A percentile compares a stretch with the other conserved stretches of the same genome.
These are phyloP conservation scores for Macropus fuliginosus DNA, from an alignment of 2,797 vertebrate genomes.

Conservation along the genomic window DNA sequence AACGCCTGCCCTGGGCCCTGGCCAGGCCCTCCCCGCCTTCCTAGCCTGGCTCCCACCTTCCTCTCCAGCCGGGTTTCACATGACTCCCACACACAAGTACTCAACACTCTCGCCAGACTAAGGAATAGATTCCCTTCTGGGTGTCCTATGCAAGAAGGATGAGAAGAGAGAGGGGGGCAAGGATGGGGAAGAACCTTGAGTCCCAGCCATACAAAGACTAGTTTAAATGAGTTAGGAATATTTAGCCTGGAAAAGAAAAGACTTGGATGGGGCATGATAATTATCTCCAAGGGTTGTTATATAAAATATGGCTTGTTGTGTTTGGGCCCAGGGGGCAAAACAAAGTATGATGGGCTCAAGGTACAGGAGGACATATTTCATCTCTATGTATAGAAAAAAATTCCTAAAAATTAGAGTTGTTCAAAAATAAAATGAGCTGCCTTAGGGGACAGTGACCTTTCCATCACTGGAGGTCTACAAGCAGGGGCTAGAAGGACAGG, in stretches of 20 bases:
- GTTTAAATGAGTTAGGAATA: background rate
- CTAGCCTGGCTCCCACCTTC: background rate
- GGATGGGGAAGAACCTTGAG: background rate
- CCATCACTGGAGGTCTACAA: background rate
- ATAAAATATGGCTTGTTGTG: background rate
- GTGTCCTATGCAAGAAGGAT: background rate
- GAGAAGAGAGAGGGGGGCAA: background rate
- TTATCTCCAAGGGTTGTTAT: background rate
- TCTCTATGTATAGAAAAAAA: background rate
- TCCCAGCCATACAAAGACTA: background rate
- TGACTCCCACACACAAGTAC: background rate
- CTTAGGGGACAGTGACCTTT: background rate
- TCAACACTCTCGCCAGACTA: background rate
- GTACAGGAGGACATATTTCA: background rate
- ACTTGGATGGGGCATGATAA: background rate
- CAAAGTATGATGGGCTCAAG: background rate
- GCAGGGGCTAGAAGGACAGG: background rate
- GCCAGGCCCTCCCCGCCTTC: background rate
- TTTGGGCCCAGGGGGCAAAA: background rate
- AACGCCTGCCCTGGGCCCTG: background rate
- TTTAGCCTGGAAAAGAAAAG: background rate
- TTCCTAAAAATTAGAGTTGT: background rate
- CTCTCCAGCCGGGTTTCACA: background rate
- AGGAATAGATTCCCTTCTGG: background rate
- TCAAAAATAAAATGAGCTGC: background rate